Base-by-base conservation (phyloP, 2,888 invertebrate species). In the Erebia aethiops region DNA sequence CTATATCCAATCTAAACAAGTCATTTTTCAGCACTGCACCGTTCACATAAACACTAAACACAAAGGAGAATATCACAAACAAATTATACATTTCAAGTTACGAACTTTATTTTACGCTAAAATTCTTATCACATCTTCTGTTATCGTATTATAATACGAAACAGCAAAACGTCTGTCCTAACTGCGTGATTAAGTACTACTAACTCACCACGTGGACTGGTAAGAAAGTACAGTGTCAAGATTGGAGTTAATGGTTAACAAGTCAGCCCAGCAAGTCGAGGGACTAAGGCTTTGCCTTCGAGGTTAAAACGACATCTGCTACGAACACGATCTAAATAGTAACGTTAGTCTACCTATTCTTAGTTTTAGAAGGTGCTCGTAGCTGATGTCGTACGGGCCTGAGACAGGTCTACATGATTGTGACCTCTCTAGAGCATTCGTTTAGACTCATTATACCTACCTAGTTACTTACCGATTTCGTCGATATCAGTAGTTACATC, bases 1-100 rank as follows among this genome's bases (percentile, higher is more conserved):
- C 87, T 62, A 95, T 89, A 74, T 95, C 94, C 72, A 95, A 79
- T 72, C 91, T 90, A 76, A 92, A 94, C 21, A 94, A 77, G 10
- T 72, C 71, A 67, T 75, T 75, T 41, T 68, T 71, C 11, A 74
- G 26, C 9, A 72, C 71, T 51, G 64, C 61, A 60, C 69, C 63
- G 43, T 63, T n/a, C 43, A 66, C 70, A 14, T 49, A 64, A 21
- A 14, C 58, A 67, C 61, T 67, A 18, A 73, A 41, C 56, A 71
- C 63, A 41, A 67, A 21, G 10, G 63, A 14, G 51, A 43, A 57
- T 43, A 70, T 13, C 21, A 67, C 46, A 57, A 61, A 51, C 18
- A 62, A 57, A 41, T 8, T n/a, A 49, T 41, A 21, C 69, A 66
- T 72, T 51, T 46, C 56, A 11, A 64, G 58, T 1, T 49, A 65